Conservation (phyloP, 2,888 invertebrate genomes). For the Steromphala cineraria region DNA sequence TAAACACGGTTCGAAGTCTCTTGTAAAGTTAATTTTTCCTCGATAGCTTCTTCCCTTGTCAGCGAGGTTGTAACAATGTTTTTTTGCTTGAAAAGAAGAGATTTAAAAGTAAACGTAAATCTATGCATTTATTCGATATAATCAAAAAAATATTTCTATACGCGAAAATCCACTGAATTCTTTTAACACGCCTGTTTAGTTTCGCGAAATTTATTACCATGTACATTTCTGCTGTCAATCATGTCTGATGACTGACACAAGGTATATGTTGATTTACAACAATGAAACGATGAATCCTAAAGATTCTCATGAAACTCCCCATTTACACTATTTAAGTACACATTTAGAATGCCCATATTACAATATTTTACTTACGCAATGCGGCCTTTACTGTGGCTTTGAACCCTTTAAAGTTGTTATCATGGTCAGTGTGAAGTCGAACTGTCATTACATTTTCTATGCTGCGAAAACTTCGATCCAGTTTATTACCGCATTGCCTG, state of each 20-base stretch:
- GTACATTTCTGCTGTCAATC: too few species aligned
- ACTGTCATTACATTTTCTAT: not conserved
- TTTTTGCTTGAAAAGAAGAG: not conserved
- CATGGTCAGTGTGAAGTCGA: not conserved
- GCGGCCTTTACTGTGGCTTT: not conserved
- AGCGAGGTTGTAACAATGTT: not conserved
- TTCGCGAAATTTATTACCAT: too few species aligned
- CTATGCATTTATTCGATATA: too few species aligned
- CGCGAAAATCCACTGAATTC: too few species aligned
- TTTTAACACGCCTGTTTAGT: too few species aligned
- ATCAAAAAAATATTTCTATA: not conserved
- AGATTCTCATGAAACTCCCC: too few species aligned
- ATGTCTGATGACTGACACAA: too few species aligned
- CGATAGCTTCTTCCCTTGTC: slow-evolving; percentile 8
- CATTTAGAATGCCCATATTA: too few species aligned
- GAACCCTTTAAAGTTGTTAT: not conserved
- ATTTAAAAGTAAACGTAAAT: not conserved
- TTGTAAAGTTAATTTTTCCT: not conserved
- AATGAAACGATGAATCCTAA: too few species aligned
- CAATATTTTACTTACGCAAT: not conserved
- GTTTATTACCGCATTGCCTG: not conserved
- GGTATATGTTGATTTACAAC: too few species aligned
- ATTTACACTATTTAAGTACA: too few species aligned
- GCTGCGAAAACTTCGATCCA: not conserved
- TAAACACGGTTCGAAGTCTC: not conserved